Base-by-base conservation (phyloP, 1,140 invertebrate genomes). In the Sinonovacula constricta region DNA sequence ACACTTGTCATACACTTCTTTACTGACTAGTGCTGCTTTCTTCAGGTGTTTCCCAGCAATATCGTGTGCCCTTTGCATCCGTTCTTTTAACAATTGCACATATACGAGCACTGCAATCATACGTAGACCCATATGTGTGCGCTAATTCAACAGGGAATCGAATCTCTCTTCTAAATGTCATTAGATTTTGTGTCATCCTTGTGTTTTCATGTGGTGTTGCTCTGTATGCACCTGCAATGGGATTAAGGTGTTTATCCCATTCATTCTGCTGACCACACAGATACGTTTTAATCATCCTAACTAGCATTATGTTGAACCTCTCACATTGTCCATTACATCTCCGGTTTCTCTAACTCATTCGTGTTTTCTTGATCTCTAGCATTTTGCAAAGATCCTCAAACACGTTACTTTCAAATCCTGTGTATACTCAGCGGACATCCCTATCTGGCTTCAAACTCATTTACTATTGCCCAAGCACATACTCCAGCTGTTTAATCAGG, bases 91-190 rank as follows among this genome's bases (percentile, higher is more conserved):
- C 2, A 24, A 26, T 12, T 71, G 53, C 2, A 53, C 68, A 66
- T 81, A 81, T 14, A 71, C 80, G 7, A 22, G 39, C n/a, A 14
- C 49, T 49, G 28, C 31, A 3, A 0, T 31, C 56, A 2, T 51
- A 31, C 15, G 2, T 3, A 3, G 28, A 53, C n/a, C 15, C 10
- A 24, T 30, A 33, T 14, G 71, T 63, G 59, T 71, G 74, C 12
- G 71, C 34, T 24, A 80, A 10, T 36, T 85, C 70, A 7, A 69
- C 34, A 14, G 85, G 78, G 1, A 85, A 22, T 12, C 57, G 26
- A 3, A 82, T 63, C 53, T 84, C 82, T 36, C 81, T 49, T 0
- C 82, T 84, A 0, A 87, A 51, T 75, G 82, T 82, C 0, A 86
- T 34, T 4, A 60, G 10, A 65, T 87, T 83, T 33, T 80, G 76